Base-by-base conservation (phyloP, 1,140 invertebrate species). In the Ceratina japonica region DNA sequence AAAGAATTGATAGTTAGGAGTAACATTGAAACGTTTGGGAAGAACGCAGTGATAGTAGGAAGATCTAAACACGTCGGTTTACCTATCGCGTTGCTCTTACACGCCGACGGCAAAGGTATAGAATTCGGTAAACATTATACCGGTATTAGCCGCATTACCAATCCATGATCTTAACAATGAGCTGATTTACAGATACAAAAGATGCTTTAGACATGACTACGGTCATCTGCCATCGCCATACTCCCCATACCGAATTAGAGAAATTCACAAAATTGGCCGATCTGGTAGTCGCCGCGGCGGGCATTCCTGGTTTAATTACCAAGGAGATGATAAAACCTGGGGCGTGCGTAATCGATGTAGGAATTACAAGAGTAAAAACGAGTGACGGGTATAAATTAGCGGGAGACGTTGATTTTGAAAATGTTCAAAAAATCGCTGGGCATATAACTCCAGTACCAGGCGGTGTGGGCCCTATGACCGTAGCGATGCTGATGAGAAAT, bases 41-140 rank as follows among this genome's bases (percentile, higher is more conserved):
- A 96, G 87, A 97, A 97, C 90, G 96, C 96, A n/a, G 96, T 98
- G 0, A 95, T 98, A 0, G 95, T 97, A 87, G 97, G 97, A 7
- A 92, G 97, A 76, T 98, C 97, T 0, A 98, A 98, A 91, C 97
- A 98, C 92, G 97, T 98, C 58, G 97, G 97, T 1, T 93, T 98
- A 90, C 97, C 97, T 0, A 96, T 97, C 78, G 96, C 96, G 16
- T 94, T 97, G 91, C 91, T 97, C 74, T 87, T 97, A 58, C 96
- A 97, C 88, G 94, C 95, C 15, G 97, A 98, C 93, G 95, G 95
- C 24, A 94, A 92, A 87, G 93, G 94, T 91, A 92, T 20, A 66
- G 51, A n/a, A n/a, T 69, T 37, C 54, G 82, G 58, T 72, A 61
- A 78, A 71, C 74, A 63, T 27, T 52, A n/a, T 20, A n/a, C n/a